Percentiles rank a stretch among this genome's conserved stretches.
phyloP scores from a whole-genome alignment of 2,888 invertebrate genomes.

The Blera fallax region DNA sequence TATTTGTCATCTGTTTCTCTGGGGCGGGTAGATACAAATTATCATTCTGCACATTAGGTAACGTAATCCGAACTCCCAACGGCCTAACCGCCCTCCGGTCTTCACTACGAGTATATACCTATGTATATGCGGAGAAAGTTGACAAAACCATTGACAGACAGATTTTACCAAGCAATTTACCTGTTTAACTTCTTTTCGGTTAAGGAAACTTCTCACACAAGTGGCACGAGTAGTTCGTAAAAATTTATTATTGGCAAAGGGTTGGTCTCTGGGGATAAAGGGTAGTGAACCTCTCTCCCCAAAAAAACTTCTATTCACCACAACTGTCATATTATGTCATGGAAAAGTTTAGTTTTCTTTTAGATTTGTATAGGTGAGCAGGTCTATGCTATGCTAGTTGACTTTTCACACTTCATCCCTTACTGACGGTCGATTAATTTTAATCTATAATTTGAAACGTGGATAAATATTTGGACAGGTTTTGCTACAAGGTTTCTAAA shows the following conservation, averaged over 20 bases:
- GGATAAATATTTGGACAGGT: background rate
- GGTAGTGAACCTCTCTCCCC: background rate
- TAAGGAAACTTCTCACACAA: slow-evolving; percentile 18
- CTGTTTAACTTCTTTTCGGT: slow-evolving; percentile 13
- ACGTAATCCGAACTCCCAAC: slow-evolving; percentile 9
- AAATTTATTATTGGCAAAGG: slow-evolving; percentile 25
- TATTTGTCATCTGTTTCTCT: background rate
- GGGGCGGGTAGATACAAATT: background rate
- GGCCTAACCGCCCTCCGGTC: background rate
- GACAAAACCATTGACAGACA: slow-evolving; percentile 26
- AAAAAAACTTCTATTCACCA: background rate
- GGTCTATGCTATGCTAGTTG: background rate
- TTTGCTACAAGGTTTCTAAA: background rate
- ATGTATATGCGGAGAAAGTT: background rate
- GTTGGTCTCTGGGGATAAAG: slow-evolving; percentile 20
- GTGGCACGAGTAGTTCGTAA: slow-evolving; percentile 23
- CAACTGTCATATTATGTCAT: slow-evolving; percentile 54
- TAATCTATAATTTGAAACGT: background rate
- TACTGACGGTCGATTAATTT: background rate
- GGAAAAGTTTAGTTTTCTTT: slow-evolving; percentile 7
- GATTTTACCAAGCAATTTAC: slow-evolving; percentile 39
- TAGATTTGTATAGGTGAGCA: background rate
- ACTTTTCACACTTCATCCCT: background rate
- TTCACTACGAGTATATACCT: background rate
- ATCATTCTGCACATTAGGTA: slow-evolving; percentile 24